Evolutionary conservation across 64 coral and sea anemone genomes (phyloP).

Genomic region (Dendrophyllia cribrosa): DNA sequence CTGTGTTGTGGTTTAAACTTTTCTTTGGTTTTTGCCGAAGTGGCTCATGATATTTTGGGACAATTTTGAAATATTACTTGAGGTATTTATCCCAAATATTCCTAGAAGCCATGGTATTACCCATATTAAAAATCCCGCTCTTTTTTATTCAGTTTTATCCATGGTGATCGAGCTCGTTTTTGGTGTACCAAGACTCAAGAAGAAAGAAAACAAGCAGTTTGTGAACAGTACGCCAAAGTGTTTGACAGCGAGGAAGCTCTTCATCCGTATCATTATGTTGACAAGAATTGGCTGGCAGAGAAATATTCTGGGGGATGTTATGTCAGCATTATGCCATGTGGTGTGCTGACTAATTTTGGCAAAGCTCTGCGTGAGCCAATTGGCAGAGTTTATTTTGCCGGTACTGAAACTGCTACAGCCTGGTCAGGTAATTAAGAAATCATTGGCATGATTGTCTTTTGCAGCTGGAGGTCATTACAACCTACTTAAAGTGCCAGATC

Average conservation of each 20-base stretch:
- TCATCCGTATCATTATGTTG: constrained; percentile 88
- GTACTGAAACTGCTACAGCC: constrained; percentile 93
- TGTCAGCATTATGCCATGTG: constrained; percentile 82
- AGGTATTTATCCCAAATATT: too few relatives aligned
- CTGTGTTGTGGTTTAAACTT: too few relatives aligned
- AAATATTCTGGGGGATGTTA: constrained; percentile 98
- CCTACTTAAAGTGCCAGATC: too few relatives aligned
- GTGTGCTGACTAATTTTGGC: constrained; percentile 83
- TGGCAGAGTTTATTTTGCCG: constrained; percentile 92
- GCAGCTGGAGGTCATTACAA: neutral
- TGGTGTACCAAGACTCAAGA: constrained; percentile 91
- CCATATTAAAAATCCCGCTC: neutral
- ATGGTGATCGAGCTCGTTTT: constrained; percentile 85
- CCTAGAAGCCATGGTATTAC: too few relatives aligned
- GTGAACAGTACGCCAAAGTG: constrained; percentile 90
- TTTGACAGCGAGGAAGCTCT: constrained; percentile 88
- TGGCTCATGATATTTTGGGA: too few relatives aligned
- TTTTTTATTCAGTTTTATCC: constrained; percentile 71
- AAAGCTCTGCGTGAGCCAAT: constrained; percentile 67
- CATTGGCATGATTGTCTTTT: neutral
- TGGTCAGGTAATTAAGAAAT: constrained; percentile 81
- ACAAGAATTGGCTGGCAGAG: constrained; percentile 99
- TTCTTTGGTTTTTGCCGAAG: too few relatives aligned
- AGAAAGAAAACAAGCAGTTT: constrained; percentile 90
- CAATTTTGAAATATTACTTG: too few relatives aligned